Evolutionary conservation across 35 echinoderm and acorn worm species (phyloP).

Genomic region (Holothuria glaberrima): DNA sequence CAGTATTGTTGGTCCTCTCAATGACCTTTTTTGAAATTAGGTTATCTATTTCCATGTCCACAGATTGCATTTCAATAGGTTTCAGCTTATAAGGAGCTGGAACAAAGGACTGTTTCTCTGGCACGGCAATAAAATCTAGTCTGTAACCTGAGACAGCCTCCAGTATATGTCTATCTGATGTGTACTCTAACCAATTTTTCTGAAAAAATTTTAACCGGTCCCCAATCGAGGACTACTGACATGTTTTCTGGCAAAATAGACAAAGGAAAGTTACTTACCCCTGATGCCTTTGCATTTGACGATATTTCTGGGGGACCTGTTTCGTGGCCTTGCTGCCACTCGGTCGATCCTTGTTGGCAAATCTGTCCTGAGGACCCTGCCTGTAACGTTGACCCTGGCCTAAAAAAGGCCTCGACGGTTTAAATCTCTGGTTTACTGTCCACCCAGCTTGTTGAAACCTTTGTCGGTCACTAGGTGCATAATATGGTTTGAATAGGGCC

Average conservation of each 20-base stretch:
- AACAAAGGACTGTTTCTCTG: no score
- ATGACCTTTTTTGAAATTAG: no score
- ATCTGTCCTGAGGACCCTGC: neutral
- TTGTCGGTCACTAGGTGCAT: no score
- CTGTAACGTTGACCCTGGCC: neutral
- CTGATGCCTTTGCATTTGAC: neutral
- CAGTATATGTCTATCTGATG: conserved; percentile 64
- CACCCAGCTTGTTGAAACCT: neutral
- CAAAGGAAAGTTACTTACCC: neutral
- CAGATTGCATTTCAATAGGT: no score
- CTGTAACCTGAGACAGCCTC: no score
- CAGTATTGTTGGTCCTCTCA: no score
- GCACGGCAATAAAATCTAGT: no score
- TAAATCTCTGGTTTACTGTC: neutral
- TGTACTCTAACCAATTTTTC: conserved; percentile 57
- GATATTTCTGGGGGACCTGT: conserved; percentile 1
- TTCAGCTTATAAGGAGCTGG: no score
- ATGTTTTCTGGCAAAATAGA: neutral
- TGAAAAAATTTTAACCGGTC: neutral
- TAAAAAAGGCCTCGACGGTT: neutral
- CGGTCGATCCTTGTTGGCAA: conserved; percentile 23
- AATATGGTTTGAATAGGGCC: no score
- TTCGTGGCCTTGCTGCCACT: conserved; percentile 19
- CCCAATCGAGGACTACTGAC: neutral
- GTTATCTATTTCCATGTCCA: no score